Conservation (phyloP, 1,140 invertebrate species). For the Coenobita brevimanus region DNA sequence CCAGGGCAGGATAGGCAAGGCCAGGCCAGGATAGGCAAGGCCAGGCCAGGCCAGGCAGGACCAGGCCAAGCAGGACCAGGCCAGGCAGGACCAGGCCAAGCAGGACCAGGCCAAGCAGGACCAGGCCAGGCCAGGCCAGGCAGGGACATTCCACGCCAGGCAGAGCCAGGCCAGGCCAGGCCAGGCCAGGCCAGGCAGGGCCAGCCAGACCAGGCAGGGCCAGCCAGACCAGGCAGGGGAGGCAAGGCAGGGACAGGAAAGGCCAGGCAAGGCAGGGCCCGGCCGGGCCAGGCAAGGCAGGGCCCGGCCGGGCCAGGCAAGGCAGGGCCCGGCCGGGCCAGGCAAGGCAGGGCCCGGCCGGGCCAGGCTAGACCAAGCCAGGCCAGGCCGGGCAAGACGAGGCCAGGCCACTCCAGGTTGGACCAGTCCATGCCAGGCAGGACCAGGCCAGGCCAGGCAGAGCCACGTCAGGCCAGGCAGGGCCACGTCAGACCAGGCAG, state of each 20-base stretch:
- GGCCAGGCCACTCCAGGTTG: conserved; percentile 43
- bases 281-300: conserved; percentile 24
- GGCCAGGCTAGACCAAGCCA: conserved; percentile 20
- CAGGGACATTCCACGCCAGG: too few species aligned
- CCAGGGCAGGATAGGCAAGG: conserved; percentile 30
- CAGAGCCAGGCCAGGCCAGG: conserved; percentile 44
- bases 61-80: conserved; percentile 31
- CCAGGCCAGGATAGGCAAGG: conserved; percentile 55
- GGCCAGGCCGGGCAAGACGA: conserved; percentile 9
- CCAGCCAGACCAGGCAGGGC: conserved; percentile 45
- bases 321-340: conserved; percentile 47
- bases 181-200: conserved; percentile 18
- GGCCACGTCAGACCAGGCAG: conserved; percentile 69
- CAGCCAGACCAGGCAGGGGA: conserved; percentile 43
- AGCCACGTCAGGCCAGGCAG: conserved; percentile 67
- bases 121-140: conserved; percentile 35
- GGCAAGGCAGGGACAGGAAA: not conserved
- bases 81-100: too few species aligned
- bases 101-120: conserved; percentile 19
- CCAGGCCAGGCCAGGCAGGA: too few species aligned
- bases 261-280: not conserved
- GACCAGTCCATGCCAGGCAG: conserved; percentile 25
- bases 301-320: conserved; percentile 7
- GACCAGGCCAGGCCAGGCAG: conserved; percentile 42
- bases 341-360: conserved; percentile 35